phyloP scores from a whole-genome alignment of 2,888 invertebrate species.

The Keiferia lycopersicella region DNA sequence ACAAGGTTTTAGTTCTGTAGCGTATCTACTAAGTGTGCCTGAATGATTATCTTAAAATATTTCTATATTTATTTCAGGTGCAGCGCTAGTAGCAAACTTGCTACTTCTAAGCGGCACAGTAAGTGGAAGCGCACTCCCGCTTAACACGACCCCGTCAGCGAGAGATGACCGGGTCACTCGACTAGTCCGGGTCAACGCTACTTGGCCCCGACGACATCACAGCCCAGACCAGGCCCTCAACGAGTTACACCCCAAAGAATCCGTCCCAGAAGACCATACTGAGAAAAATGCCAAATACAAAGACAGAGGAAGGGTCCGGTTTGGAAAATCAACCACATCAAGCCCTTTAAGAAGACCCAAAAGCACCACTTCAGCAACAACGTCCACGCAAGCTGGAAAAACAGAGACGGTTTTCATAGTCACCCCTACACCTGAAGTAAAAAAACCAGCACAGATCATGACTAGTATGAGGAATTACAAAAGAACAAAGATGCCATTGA shows the following conservation, averaged over 20 bases:
- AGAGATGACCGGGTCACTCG: constrained; percentile 55
- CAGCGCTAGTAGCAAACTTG: constrained; percentile 71
- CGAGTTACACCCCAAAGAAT: constrained; percentile 67
- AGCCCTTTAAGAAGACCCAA: constrained; percentile 48
- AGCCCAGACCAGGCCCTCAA: constrained; percentile 65
- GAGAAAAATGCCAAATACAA: constrained; percentile 77
- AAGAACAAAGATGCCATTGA: constrained; percentile 60
- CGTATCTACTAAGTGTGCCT: no score
- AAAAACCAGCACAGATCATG: constrained; percentile 65
- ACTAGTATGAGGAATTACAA: constrained; percentile 67
- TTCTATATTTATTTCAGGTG: constrained; percentile 67
- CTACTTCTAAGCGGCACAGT: constrained; percentile 68
- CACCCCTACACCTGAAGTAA: constrained; percentile 70
- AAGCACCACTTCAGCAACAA: constrained; percentile 32
- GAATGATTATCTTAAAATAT: neutral
- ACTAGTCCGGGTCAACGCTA: constrained; percentile 48
- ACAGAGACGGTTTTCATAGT: constrained; percentile 54
- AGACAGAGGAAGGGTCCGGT: constrained; percentile 70
- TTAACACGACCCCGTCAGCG: constrained; percentile 55
- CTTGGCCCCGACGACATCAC: constrained; percentile 55
- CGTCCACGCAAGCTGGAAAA: constrained; percentile 49
- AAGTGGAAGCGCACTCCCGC: constrained; percentile 58
- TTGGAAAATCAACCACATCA: constrained; percentile 57
- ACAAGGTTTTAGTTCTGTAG: no score
- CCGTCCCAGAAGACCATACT: constrained; percentile 66